Evolutionary conservation across 2,113 vertebrate species (phyloP), one percentile per base, ranked within the genome.

Genomic region (Hymenochirus boettgeri): DNA sequence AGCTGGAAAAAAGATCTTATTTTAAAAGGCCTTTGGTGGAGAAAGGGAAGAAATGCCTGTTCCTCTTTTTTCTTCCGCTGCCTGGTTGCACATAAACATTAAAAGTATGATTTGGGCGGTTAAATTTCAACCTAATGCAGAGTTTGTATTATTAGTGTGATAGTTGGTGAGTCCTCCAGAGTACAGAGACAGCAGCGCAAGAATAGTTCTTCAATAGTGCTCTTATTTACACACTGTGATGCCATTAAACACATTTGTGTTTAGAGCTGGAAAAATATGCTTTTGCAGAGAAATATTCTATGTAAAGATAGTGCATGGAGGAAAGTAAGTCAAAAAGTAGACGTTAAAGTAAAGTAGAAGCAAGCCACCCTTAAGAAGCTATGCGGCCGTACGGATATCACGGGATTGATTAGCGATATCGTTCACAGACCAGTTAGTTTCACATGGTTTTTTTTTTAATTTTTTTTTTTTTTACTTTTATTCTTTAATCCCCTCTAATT

Each of bases 181-280:
- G 88, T n/a, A n/a, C 70, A 77, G 91, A 88, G 88, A 83, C n/a
- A n/a, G n/a, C 77, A 81, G 79, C 76, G 77, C 84, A 79, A 78
- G 88, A 86, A 87, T 86, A 79, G 80, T 77, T 75, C 79, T n/a
- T 83, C 81, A 86, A 85, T 82, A 87, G n/a, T 86, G 86, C 83
- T 86, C 85, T 87, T 83, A 83, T 88, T 83, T 77, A 72, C 75
- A n/a, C n/a, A n/a, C n/a, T n/a, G n/a, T 85, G 88, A 87, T 82
- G 83, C 85, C n/a, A n/a, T n/a, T 81, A 89, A 88, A 91, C 86
- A 86, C 78, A 79, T n/a, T 88, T 86, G 83, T 80, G 83, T n/a
- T 77, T 77, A 78, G 88, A 84, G 83, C 82, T 83, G 86, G 75
- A n/a, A n/a, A n/a, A 80, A 82, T 81, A 87, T 85, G 81, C 80